Evolutionary conservation across 2,113 vertebrate species (phyloP).

Genomic region (Hippocampus mohnikei): DNA sequence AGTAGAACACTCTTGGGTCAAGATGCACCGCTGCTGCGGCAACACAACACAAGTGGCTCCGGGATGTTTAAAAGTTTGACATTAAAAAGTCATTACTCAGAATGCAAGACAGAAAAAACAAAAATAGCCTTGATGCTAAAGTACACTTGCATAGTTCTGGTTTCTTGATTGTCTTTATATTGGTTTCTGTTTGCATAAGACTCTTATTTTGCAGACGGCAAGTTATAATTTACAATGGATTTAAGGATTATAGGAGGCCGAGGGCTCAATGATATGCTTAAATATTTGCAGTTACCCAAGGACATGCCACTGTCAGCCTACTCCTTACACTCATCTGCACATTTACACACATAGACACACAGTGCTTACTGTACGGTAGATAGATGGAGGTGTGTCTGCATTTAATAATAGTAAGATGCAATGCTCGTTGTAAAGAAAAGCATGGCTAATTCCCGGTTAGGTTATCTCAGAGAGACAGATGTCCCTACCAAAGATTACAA

Average conservation of each 20-base stretch:
- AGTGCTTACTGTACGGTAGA: not conserved
- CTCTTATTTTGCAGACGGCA: constrained; percentile 26
- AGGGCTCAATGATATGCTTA: constrained; percentile 49
- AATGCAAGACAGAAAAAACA: constrained; percentile 1
- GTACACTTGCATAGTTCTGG: constrained; percentile 13
- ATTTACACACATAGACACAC: not conserved
- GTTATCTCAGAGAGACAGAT: constrained; percentile 71
- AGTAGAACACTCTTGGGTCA: constrained; percentile 35
- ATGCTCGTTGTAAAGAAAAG: constrained; percentile 57
- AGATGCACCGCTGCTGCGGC: constrained; percentile 35
- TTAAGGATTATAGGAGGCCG: constrained; percentile 48
- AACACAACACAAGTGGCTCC: constrained; percentile 45
- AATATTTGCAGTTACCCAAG: constrained; percentile 49
- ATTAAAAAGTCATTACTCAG: constrained; percentile 26
- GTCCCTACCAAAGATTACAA: constrained; percentile 59
- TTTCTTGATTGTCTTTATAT: constrained; percentile 13
- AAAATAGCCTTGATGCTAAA: constrained; percentile 15
- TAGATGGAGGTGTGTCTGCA: constrained; percentile 47
- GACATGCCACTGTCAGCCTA: constrained; percentile 54
- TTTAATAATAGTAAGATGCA: constrained; percentile 59
- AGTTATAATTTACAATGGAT: constrained; percentile 41
- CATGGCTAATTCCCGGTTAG: constrained; percentile 62
- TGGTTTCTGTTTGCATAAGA: constrained; percentile 28
- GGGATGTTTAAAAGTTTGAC: constrained; percentile 47
- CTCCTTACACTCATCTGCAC: constrained; percentile 38